phyloP scores from a whole-genome alignment of 2,888 invertebrate species.

The Drosophila hawaiiensis region DNA sequence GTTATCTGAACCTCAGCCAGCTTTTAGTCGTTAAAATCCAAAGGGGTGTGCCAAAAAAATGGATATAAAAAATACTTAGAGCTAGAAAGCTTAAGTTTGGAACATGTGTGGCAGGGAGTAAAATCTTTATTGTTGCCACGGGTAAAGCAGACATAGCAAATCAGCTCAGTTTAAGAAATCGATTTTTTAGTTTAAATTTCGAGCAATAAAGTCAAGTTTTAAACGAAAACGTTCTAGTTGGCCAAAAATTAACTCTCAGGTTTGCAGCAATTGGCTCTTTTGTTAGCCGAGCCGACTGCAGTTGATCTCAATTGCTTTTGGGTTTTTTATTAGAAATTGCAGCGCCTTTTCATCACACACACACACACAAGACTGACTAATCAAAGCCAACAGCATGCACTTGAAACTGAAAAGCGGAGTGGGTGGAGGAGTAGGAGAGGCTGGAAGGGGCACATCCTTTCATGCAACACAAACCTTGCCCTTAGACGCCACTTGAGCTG shows the following conservation, averaged over 20 bases:
- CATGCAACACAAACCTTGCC: constrained; percentile 45
- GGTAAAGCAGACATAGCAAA: background rate
- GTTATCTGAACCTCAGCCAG: background rate
- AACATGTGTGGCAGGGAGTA: background rate
- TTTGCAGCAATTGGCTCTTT: constrained; percentile 5
- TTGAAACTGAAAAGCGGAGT: constrained; percentile 42
- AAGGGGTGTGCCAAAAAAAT: background rate
- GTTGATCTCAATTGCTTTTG: constrained; percentile 51
- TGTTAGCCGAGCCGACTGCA: constrained; percentile 20
- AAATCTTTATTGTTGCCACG: background rate
- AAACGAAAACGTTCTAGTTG: background rate
- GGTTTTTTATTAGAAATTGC: constrained; percentile 41
- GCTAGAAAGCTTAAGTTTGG: background rate
- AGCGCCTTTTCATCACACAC: constrained; percentile 42
- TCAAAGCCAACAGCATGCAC: constrained; percentile 47
- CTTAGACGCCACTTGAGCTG: constrained; percentile 58
- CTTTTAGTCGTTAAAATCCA: background rate
- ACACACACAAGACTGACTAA: constrained; percentile 41
- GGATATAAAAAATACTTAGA: background rate
- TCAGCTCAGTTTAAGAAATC: background rate
- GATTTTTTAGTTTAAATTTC: background rate
- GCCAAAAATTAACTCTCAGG: background rate
- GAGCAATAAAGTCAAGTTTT: background rate
- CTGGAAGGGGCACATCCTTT: constrained; percentile 27
- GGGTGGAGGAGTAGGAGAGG: background rate